Percentiles rank a stretch among this genome's conserved stretches.
Conservation (phyloP, 1,140 invertebrate genomes). For the Zaprionus taronus region DNA sequence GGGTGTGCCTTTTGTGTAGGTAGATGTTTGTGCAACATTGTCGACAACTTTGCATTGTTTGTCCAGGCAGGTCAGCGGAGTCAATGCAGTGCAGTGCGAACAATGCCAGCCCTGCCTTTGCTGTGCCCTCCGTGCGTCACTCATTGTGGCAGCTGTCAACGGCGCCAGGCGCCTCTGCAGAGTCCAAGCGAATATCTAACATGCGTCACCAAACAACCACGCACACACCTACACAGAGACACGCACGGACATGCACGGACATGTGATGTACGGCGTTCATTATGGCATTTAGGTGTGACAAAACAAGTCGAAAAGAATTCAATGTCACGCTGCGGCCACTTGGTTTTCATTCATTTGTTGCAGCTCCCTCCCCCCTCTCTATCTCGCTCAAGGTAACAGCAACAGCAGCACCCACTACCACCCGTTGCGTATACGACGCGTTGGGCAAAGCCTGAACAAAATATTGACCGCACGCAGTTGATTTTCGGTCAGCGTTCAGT, state of each 20-base stretch:
- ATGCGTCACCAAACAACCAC: conserved; percentile 35
- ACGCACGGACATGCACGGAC: conserved; percentile 22
- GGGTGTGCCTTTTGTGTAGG: background rate
- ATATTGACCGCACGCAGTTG: conserved; percentile 38
- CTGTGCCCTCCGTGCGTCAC: conserved; percentile 27
- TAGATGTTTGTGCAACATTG: background rate
- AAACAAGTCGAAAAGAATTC: conserved; percentile 59
- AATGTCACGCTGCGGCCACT: conserved; percentile 75
- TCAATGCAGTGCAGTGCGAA: background rate
- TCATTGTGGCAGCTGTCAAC: conserved; percentile 64
- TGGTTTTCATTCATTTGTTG: conserved; percentile 79
- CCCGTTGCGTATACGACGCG: conserved; percentile 54
- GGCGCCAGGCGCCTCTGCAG: conserved; percentile 50
- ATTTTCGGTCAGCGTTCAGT: conserved; percentile 51
- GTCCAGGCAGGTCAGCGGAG: background rate
- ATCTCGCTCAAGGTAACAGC: background rate
- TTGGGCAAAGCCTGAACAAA: conserved; percentile 14
- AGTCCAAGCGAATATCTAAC: conserved; percentile 55
- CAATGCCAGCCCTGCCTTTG: conserved; percentile 8
- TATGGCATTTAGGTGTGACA: conserved; percentile 60
- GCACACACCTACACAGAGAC: conserved; percentile 13
- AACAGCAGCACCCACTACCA: background rate
- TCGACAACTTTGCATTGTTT: conserved; percentile 11
- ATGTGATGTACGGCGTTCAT: conserved; percentile 6
- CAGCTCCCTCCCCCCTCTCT: conserved; percentile 21